phyloP scores from a whole-genome alignment of 2,113 vertebrate genomes.

The Peucedramus taeniatus region DNA sequence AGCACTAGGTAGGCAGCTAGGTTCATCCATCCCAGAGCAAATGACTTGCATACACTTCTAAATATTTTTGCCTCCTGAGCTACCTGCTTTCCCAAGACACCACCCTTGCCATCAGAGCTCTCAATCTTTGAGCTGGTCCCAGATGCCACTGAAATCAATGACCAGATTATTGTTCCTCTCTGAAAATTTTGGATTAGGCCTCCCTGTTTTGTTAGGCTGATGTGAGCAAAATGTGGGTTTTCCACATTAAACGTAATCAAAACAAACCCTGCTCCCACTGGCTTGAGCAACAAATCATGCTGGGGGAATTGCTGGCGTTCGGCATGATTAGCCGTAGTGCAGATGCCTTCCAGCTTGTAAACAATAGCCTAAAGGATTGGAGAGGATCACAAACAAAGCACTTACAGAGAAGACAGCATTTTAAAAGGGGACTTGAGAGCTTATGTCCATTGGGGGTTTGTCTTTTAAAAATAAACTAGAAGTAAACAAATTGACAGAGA shows the following conservation, averaged over 20 bases:
- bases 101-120: not conserved
- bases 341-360: constrained; percentile 57
- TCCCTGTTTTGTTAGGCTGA: not conserved
- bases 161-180: not conserved
- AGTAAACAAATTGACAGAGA: constrained; percentile 50
- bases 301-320: constrained; percentile 58
- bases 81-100: not conserved
- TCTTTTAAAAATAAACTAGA: constrained; percentile 59
- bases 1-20: not conserved
- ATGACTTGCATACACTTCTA: not conserved
- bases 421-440: constrained; percentile 54
- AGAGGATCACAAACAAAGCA: constrained; percentile 64
- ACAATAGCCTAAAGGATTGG: constrained; percentile 61
- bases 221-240: constrained; percentile 1
- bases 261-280: constrained; percentile 41
- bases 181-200: not conserved
- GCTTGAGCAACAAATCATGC: constrained; percentile 41
- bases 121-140: not conserved
- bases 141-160: not conserved
- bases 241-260: constrained; percentile 21
- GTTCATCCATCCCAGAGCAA: not conserved
- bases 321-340: constrained; percentile 18
- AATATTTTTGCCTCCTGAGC: not conserved
- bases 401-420: constrained; percentile 29
- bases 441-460: constrained; percentile 48